A percentile compares a stretch with the other conserved stretches of the same genome.
These are phyloP conservation scores for Dolichoris vasculosae DNA, from an alignment of 1,140 invertebrate genomes.

Conservation along the genomic window DNA sequence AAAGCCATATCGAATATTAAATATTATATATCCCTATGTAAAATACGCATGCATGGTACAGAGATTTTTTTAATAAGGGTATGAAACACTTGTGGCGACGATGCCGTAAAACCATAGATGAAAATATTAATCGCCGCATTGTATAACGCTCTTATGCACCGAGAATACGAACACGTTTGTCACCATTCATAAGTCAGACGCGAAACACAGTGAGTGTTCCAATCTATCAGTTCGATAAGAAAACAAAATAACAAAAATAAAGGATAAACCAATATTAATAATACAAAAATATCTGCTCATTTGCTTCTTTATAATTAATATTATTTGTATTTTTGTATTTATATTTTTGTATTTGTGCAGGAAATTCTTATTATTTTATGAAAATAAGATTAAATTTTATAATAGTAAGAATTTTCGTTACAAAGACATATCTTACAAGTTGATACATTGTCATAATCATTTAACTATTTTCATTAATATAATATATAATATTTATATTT, in stretches of 20 bases:
- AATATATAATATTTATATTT: too few relatives aligned
- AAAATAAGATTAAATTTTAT: too few relatives aligned
- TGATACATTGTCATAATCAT: too few relatives aligned
- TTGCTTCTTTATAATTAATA: not conserved
- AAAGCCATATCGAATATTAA: not conserved
- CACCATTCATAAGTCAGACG: not conserved
- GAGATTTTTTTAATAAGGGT: not conserved
- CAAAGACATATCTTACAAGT: too few relatives aligned
- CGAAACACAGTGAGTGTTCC: too few relatives aligned
- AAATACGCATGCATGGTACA: not conserved
- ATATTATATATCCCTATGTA: not conserved
- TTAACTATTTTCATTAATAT: too few relatives aligned
- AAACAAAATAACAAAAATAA: not conserved
- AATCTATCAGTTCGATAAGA: not conserved
- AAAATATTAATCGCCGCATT: conserved; percentile 30
- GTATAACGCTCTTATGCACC: not conserved
- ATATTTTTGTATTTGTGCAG: too few relatives aligned
- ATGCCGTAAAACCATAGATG: not conserved
- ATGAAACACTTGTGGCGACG: not conserved
- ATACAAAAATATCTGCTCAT: not conserved
- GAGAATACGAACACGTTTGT: not conserved
- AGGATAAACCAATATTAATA: not conserved
- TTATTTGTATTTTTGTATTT: not conserved
- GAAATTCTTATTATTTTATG: not conserved
- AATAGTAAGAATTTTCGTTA: too few relatives aligned